Conservation (phyloP, 2,888 invertebrate species). For the Pimpla rufipes region DNA sequence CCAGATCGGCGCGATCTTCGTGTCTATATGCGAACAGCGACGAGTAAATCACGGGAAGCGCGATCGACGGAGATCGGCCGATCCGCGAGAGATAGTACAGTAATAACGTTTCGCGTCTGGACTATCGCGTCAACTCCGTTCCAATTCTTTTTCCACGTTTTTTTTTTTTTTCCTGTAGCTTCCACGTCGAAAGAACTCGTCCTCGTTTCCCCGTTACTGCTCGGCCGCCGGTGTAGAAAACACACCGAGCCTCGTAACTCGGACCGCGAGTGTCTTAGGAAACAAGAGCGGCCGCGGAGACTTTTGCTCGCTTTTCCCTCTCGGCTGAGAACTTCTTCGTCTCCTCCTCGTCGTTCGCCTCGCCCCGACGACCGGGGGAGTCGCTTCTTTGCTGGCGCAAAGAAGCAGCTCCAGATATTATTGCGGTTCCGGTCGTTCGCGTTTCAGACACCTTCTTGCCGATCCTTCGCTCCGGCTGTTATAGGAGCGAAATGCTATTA, state of each 20-base stretch:
- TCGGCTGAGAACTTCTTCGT: conserved; percentile 41
- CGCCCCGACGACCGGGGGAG: no score
- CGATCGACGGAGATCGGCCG: conserved; percentile 12
- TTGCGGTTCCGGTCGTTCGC: conserved; percentile 66
- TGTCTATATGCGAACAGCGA: background rate
- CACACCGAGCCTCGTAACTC: conserved; percentile 33
- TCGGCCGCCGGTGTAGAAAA: conserved; percentile 41
- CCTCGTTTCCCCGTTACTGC: conserved; percentile 50
- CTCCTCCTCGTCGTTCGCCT: background rate
- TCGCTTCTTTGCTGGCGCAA: background rate
- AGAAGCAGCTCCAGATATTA: conserved; percentile 49
- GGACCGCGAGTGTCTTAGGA: background rate
- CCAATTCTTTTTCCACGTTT: conserved; percentile 51
- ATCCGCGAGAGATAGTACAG: background rate
- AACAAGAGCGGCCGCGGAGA: conserved; percentile 21
- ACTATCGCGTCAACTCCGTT: conserved; percentile 23
- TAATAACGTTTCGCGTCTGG: conserved; percentile 6
- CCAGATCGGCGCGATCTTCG: background rate
- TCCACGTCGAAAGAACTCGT: conserved; percentile 40
- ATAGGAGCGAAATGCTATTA: conserved; percentile 30
- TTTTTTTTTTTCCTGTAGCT: conserved; percentile 22
- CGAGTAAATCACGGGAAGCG: conserved; percentile 17
- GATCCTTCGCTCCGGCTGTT: conserved; percentile 22
- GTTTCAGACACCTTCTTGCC: conserved; percentile 33
- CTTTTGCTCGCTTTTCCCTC: conserved; percentile 63